Base-by-base conservation (phyloP, 2,797 vertebrate species). In the Syngnathus acus region DNA sequence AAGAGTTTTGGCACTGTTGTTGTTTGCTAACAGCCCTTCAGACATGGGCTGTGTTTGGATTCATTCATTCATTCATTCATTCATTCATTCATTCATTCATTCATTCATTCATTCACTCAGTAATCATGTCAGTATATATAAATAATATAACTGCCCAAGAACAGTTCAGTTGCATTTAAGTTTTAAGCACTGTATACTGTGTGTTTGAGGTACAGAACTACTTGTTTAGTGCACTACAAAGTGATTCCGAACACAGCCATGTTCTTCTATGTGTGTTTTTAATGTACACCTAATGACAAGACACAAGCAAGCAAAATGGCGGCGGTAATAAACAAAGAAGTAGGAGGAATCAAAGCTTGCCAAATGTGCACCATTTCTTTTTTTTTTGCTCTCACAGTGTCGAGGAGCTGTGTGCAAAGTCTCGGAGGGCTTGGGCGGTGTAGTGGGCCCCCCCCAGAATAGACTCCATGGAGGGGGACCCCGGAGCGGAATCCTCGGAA, bases 401-500 rank as follows among this genome's bases (percentile, higher is more conserved):
- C 65, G 96, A 99, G 1, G 97, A 98, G 90, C 94, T 98, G 87
- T 99, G 96, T 86, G 94, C 95, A 68, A 92, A 96, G 91, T 98
- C 94, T 70, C 82, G 90, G 80, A 95, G 88, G 72, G 94, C 90
- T 85, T 93, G 90, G 21, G 94, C 92, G 83, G 93, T 91, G 65
- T 95, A 97, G 68, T 87, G 88, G 66, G 92, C 92, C n/a, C 87
- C 91, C 78, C 92, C 91, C 65, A 95, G 89, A 82, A 94, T 91
- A 0, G 90, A 94, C 80, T 95, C 94, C 0, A 92, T 92, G 77
- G 89, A 80, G 0, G 94, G 94, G 38, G 96, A 97, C 82, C 92
- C 92, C 47, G 90, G 91, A 75, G 82, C 78, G 0, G 94, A 97
- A 79, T 93, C 94, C 80, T 91, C 93, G 0, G 94, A 97, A 78